Evolutionary conservation across 1,140 invertebrate genomes (phyloP).

Genomic region (Araneus ventricosus): DNA sequence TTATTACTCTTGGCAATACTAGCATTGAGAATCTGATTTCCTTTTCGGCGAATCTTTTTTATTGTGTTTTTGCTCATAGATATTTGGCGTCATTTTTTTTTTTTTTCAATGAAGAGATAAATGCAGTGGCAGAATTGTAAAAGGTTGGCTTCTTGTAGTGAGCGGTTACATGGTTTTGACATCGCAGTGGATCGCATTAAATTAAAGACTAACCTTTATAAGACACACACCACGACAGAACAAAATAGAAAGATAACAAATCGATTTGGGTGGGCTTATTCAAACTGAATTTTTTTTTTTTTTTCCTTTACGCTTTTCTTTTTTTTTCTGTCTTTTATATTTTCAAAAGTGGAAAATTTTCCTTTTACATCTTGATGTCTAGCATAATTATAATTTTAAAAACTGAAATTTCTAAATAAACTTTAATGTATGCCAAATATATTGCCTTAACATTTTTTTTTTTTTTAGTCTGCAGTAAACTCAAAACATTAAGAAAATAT

Average conservation of each 20-base stretch:
- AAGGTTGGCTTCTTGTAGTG: background rate
- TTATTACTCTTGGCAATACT: slow-evolving; percentile 4
- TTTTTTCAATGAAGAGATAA: background rate
- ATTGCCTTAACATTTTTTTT: no score
- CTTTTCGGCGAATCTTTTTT: background rate
- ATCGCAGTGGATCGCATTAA: background rate
- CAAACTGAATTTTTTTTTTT: background rate
- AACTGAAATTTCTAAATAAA: no score
- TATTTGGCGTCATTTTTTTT: background rate
- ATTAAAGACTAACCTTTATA: background rate
- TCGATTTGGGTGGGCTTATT: slow-evolving; percentile 10
- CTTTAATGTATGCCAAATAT: no score
- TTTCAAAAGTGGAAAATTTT: background rate
- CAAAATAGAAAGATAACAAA: background rate
- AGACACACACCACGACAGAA: background rate
- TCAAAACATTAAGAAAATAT: no score
- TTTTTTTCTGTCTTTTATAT: background rate
- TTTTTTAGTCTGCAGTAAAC: no score
- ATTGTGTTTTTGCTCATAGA: background rate
- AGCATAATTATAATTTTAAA: no score
- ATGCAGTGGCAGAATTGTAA: background rate
- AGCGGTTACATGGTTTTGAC: background rate
- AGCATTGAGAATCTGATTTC: background rate
- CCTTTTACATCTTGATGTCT: no score
- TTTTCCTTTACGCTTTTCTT: background rate